Evolutionary conservation across 2,888 invertebrate species (phyloP).

Genomic region (Scaptomyza tumidula): DNA sequence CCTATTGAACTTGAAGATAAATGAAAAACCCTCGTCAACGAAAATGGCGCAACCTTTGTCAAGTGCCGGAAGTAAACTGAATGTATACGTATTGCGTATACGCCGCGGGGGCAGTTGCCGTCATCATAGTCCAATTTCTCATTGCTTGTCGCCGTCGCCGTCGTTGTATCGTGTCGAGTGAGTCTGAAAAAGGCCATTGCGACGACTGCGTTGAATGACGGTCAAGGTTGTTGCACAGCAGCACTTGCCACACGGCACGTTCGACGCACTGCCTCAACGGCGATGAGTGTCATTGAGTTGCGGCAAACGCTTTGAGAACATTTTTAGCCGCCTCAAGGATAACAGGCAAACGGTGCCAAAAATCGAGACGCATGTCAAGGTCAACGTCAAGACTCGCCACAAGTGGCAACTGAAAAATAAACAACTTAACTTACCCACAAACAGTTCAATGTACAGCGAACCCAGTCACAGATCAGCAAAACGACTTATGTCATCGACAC

Average conservation of each 20-base stretch:
- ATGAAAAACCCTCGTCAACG: constrained; percentile 39
- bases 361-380: constrained; percentile 54
- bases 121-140: constrained; percentile 44
- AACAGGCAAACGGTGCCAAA: constrained; percentile 70
- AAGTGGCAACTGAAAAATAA: constrained; percentile 33
- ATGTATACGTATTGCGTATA: constrained; percentile 53
- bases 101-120: constrained; percentile 41
- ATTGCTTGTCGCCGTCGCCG: constrained; percentile 35
- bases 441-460: constrained; percentile 59
- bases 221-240: constrained; percentile 60
- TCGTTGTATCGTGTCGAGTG: constrained; percentile 9
- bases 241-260: constrained; percentile 73
- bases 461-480: constrained; percentile 23
- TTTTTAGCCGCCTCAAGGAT: constrained; percentile 75
- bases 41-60: constrained; percentile 40
- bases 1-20: constrained; percentile 69
- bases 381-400: constrained; percentile 54
- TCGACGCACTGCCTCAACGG: constrained; percentile 42
- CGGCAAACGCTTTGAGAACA: constrained; percentile 61
- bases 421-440: constrained; percentile 35
- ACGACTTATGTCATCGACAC: constrained; percentile 56
- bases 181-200: constrained; percentile 44
- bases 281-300: constrained; percentile 57
- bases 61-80: constrained; percentile 66
- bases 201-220: constrained; percentile 65